phyloP scores from a whole-genome alignment of 2,888 invertebrate genomes.

The Drosophila quasianomalipes region DNA sequence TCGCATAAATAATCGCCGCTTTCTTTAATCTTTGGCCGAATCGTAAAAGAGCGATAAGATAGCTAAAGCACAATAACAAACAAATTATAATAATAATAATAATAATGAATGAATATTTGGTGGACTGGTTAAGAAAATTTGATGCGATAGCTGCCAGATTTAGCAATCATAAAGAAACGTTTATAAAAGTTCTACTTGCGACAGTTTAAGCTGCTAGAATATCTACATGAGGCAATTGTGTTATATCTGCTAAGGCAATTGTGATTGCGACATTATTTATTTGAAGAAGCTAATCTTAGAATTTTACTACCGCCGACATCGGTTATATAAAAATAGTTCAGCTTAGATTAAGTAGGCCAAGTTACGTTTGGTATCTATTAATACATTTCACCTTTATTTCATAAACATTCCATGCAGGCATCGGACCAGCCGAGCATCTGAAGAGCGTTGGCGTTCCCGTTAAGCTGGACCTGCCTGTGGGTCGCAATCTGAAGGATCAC shows the following conservation, averaged over 20 bases:
- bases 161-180: neutral
- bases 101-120: slow-evolving; percentile 14
- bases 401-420: slow-evolving; percentile 54
- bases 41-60: slow-evolving; percentile 40
- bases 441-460: slow-evolving; percentile 75
- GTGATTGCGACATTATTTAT: neutral
- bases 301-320: neutral
- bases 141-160: slow-evolving; percentile 2
- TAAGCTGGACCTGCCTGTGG: slow-evolving; percentile 86
- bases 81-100: neutral
- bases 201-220: neutral
- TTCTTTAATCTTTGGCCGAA: slow-evolving; percentile 30
- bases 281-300: neutral
- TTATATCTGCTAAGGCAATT: neutral
- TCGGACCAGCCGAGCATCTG: slow-evolving; percentile 83
- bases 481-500: slow-evolving; percentile 93
- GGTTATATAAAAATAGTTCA: neutral
- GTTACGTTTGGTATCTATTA: neutral
- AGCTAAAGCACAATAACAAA: slow-evolving; percentile 15
- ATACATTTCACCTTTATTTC: neutral
- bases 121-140: slow-evolving; percentile 5
- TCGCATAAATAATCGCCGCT: slow-evolving; percentile 8
- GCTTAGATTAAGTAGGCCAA: neutral
- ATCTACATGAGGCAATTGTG: neutral
- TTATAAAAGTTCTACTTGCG: neutral